Base-by-base conservation (phyloP, 2,113 vertebrate species). In the Stictonetta naevosa region DNA sequence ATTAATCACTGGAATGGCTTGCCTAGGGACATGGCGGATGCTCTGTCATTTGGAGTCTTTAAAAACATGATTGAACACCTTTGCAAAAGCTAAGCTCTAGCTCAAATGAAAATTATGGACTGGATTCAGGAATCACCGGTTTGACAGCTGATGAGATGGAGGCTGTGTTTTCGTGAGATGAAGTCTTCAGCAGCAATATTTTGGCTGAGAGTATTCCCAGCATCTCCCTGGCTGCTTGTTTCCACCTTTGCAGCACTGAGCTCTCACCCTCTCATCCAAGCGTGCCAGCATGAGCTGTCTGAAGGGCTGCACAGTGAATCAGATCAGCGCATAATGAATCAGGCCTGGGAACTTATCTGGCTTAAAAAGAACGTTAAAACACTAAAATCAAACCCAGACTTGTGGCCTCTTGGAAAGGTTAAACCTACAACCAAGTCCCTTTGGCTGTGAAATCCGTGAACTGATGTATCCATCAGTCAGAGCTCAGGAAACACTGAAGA, bases 21-120 rank as follows among this genome's bases (percentile, higher is more conserved):
- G 95, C 96, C 94, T 83, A 80, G 95, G 95, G 95, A 85, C 90
- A 83, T 33, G 90, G 82, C 22, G 93, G 95, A 73, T 96, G 91
- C 93, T 96, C 94, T 96, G 92, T 97, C 94, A 93, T 91, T 95
- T 90, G 91, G 84, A 95, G 89, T 77, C 93, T 94, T 96, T 96
- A 95, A 96, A 94, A 95, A 80, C 91, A 67, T 88, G 95, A 96
- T 80, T 85, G 94, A 96, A 91, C 92, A 95, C 67, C 94, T 93
- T 46, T 50, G 80, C 11, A 3, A 80, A 85, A 94, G 86, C 75
- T 63, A 11, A 90, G 88, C 87, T 68, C 36, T 8, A n/a, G 77
- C 95, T 86, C 52, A 7, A 23, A 81, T 73, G 73, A 76, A 82
- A 96, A 86, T 44, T 29, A 85, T 53, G 90, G 88, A 36, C 86